Evolutionary conservation across 2,797 vertebrate genomes (phyloP).

Genomic region (Sparus aurata): DNA sequence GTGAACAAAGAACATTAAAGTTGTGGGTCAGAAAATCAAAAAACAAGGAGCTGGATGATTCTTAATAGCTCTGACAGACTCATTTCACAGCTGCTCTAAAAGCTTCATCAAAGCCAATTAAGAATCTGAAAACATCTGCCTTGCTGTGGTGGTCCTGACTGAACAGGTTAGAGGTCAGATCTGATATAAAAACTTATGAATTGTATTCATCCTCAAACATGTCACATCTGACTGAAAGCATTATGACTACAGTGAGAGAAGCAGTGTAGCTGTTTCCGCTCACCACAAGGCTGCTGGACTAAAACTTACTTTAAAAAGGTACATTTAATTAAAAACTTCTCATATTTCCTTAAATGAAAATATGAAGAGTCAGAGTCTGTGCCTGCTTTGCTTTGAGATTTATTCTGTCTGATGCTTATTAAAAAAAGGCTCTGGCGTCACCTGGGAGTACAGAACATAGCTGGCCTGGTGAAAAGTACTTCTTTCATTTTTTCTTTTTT

Average conservation of each 20-base stretch:
- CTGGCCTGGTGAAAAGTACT: neutral
- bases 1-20: neutral
- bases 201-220: neutral
- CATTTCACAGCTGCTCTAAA: neutral
- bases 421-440: slow-evolving; percentile 1
- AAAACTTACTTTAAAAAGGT: neutral
- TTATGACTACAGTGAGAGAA: neutral
- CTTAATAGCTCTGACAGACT: neutral
- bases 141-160: neutral
- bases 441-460: neutral
- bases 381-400: neutral
- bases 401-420: slow-evolving; percentile 7
- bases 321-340: neutral
- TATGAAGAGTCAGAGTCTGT: neutral
- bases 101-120: neutral
- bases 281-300: neutral
- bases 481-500: neutral
- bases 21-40: neutral
- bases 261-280: neutral
- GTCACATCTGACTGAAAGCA: neutral
- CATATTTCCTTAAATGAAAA: neutral
- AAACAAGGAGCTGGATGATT: neutral
- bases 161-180: too few species aligned
- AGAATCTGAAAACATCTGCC: neutral
- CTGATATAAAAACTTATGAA: neutral